Evolutionary conservation across 2,113 vertebrate species (phyloP).

Genomic region (Pedetes capensis): DNA sequence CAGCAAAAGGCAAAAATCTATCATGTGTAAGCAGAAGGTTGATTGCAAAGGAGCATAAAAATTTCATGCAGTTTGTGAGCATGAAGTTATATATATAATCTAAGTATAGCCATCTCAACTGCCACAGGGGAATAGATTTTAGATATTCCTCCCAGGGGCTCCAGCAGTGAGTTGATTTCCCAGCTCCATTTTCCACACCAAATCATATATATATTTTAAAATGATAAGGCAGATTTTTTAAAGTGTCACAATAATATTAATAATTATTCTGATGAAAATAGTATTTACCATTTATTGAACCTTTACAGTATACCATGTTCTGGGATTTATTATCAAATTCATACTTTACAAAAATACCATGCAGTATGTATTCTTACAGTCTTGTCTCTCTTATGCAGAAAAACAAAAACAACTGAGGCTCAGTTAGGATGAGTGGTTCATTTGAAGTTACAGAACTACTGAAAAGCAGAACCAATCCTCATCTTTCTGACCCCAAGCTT

Average conservation of each 20-base stretch:
- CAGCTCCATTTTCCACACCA: neutral
- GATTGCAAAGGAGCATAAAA: neutral
- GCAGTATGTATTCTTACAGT: neutral
- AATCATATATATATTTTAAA: neutral
- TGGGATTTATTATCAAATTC: neutral
- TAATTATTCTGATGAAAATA: neutral
- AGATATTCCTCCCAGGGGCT: neutral
- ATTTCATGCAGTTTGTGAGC: neutral
- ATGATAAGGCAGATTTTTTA: neutral
- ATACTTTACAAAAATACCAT: neutral
- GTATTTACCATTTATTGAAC: neutral
- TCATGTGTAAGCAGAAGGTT: neutral
- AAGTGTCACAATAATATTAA: neutral
- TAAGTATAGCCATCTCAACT: neutral
- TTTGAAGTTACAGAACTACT: neutral
- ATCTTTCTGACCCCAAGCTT: neutral
- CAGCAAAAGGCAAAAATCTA: slow-evolving; percentile 44
- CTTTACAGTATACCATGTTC: neutral
- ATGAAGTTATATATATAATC: neutral
- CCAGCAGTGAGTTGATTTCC: neutral
- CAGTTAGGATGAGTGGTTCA: neutral
- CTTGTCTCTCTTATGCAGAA: neutral
- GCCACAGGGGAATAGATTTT: neutral
- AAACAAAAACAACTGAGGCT: neutral
- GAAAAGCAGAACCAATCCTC: neutral